Conservation (phyloP, 2,888 invertebrate species). For the Ectemnius lituratus region DNA sequence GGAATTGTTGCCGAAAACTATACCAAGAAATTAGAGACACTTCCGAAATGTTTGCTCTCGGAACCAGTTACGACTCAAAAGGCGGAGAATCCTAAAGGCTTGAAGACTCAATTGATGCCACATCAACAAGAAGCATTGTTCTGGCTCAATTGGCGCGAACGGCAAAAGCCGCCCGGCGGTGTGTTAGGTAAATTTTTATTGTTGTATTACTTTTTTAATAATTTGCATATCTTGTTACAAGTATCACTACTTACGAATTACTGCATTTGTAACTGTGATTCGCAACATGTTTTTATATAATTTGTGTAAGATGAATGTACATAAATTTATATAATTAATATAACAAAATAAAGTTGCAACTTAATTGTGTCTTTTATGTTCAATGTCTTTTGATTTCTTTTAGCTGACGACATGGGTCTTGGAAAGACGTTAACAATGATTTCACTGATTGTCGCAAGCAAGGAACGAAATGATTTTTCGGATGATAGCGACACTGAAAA, state of each 20-base stretch:
- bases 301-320: too few species aligned
- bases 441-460: conserved; percentile 70
- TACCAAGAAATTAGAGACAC: conserved; percentile 83
- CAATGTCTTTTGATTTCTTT: background rate
- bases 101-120: conserved; percentile 85
- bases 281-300: too few species aligned
- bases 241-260: too few species aligned
- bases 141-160: conserved; percentile 94
- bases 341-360: background rate
- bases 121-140: conserved; percentile 92
- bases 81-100: conserved; percentile 82
- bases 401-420: conserved; percentile 89
- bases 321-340: background rate
- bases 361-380: background rate
- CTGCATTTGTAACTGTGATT: too few species aligned
- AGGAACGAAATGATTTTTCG: conserved; percentile 68
- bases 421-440: conserved; percentile 93
- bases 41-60: conserved; percentile 85
- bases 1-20: background rate
- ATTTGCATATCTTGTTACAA: too few species aligned
- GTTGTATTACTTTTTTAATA: too few species aligned
- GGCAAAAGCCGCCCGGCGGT: conserved; percentile 91
- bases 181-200: conserved; percentile 80
- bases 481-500: conserved; percentile 78
- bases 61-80: conserved; percentile 82